These are phyloP conservation scores for Zygogramma bicolorata DNA, from an alignment of 2,888 invertebrate species.

Conservation along the genomic window DNA sequence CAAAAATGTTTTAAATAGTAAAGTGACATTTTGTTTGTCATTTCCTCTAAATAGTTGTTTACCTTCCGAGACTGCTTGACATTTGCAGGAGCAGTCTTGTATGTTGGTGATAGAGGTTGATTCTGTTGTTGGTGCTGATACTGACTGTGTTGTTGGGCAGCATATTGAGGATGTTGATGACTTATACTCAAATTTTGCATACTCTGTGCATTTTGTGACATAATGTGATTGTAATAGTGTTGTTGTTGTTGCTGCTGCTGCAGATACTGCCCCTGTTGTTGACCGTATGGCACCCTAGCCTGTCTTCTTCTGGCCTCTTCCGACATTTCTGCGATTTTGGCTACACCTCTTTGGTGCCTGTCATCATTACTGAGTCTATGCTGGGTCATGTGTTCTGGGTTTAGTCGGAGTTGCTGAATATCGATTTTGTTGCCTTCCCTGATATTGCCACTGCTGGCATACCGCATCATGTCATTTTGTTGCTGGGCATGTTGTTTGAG, in stretches of 20 bases:
- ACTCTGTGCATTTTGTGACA: constrained; percentile 59
- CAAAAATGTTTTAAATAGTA: too few species aligned
- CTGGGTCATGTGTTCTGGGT: constrained; percentile 45
- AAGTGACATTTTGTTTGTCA: too few species aligned
- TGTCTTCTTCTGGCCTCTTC: constrained; percentile 80
- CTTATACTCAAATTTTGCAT: constrained; percentile 63
- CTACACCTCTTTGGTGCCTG: constrained; percentile 66
- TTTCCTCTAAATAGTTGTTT: too few species aligned
- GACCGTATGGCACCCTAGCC: constrained; percentile 59
- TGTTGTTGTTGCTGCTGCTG: constrained; percentile 50
- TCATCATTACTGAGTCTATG: constrained; percentile 51
- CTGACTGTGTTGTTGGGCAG: constrained; percentile 44
- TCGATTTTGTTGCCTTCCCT: constrained; percentile 58
- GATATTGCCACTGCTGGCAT: constrained; percentile 65
- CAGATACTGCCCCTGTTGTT: constrained; percentile 21
- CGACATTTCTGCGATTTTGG: constrained; percentile 82
- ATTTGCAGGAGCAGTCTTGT: constrained; percentile 70
- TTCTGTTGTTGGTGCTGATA: constrained; percentile 47
- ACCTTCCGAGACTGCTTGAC: constrained; percentile 64
- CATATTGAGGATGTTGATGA: constrained; percentile 47
- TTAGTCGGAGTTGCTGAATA: constrained; percentile 26
- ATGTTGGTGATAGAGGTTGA: constrained; percentile 61
- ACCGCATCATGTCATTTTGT: constrained; percentile 56
- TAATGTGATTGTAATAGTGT: constrained; percentile 56
- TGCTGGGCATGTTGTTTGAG: constrained; percentile 54